Conservation (phyloP, 2,113 vertebrate species). For the Natator depressus region DNA sequence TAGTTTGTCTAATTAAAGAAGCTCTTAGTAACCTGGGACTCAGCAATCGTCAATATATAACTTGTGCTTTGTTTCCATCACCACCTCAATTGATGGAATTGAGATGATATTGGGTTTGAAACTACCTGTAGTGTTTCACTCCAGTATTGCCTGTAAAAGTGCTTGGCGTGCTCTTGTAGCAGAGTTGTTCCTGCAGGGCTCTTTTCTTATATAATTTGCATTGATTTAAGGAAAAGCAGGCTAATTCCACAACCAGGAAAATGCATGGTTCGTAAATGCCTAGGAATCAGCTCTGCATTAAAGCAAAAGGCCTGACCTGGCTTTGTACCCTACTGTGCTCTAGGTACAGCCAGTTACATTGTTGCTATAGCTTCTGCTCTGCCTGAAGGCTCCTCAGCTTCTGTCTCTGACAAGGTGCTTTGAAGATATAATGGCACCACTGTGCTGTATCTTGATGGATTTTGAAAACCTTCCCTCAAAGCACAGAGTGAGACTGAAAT, state of each 20-base stretch:
- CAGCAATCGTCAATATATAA: neutral
- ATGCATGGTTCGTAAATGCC: neutral
- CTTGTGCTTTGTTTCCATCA: neutral
- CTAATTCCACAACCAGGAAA: constrained; percentile 41
- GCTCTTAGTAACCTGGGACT: neutral
- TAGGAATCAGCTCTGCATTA: constrained; percentile 23
- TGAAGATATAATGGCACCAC: constrained; percentile 12
- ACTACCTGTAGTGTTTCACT: neutral
- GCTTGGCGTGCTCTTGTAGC: neutral
- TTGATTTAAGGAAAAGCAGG: neutral
- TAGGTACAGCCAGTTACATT: neutral
- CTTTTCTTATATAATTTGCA: constrained; percentile 8
- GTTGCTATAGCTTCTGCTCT: neutral
- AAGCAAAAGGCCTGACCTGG: neutral
- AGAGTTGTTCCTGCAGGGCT: neutral
- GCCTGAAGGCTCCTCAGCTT: constrained; percentile 8
- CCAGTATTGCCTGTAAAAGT: neutral
- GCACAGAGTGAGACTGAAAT: neutral
- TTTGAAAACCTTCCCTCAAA: neutral
- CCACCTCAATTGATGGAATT: neutral
- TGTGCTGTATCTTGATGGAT: constrained; percentile 27
- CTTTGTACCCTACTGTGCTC: constrained; percentile 32
- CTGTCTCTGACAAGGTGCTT: constrained; percentile 4
- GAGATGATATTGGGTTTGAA: neutral
- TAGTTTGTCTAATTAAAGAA: neutral